Evolutionary conservation across 2,888 invertebrate species (phyloP), one percentile per base, ranked within the genome.

Genomic region (Eulithis prunata): DNA sequence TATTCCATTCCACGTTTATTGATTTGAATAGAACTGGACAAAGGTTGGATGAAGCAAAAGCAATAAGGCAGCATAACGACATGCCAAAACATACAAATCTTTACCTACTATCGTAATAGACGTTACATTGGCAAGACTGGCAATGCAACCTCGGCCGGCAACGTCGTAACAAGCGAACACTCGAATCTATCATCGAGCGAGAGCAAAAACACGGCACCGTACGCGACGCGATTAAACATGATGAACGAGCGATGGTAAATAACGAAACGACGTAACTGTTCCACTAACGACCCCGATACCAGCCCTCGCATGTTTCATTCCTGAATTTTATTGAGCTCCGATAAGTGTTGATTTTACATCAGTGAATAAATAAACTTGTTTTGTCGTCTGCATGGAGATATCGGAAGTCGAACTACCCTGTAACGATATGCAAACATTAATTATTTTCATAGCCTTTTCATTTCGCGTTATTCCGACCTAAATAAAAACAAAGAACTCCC

Each of bases 161-260:
- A 56, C 49, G 57, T 36, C 38, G 62, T 54, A 59, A 63, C 64
- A 61, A 54, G 51, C 56, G 57, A 67, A 66, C 66, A 65, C 58
- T 68, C 62, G 51, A 58, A 70, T 67, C 68, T 66, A 70, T 70
- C 71, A 68, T 62, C 70, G 62, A 58, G 64, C 74, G 64, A 73
- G 74, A 76, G 71, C 78, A 78, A 78, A 84, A 83, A 82, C 81
- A 80, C 77, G 75, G 76, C 80, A 82, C 80, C 71, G 68, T 72
- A 72, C 76, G 77, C 78, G 78, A 75, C 76, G 81, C 88, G 89
- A 90, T 89, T 88, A 88, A 85, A 87, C 80, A 87, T 89, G 90
- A 91, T 88, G 86, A 81, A 90, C 86, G 88, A 85, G 75, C 85
- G 77, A 77, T 81, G 83, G 83, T 83, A 85, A 85, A 84, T 81